Evolutionary conservation across 1,140 invertebrate genomes (phyloP).

Genomic region (Hormaphis cornu): DNA sequence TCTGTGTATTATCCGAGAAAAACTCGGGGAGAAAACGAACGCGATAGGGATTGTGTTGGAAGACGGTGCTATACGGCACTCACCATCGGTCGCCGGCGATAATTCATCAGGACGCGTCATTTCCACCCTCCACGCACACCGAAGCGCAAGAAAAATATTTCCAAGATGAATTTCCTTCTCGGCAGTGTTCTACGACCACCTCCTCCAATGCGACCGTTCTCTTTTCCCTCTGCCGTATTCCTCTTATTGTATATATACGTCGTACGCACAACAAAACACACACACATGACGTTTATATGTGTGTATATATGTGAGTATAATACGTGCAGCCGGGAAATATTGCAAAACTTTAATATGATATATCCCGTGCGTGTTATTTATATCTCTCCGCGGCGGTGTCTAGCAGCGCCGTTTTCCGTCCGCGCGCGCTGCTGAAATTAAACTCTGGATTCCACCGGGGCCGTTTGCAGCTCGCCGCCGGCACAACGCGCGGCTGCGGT

Average conservation of each 20-base stretch:
- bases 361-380: conserved; percentile 29
- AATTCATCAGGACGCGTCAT: conserved; percentile 29
- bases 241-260: neutral
- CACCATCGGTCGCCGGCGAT: conserved; percentile 28
- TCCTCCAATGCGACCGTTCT: neutral
- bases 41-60: neutral
- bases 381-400: neutral
- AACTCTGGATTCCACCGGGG: conserved; percentile 23
- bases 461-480: neutral
- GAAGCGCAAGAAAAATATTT: conserved; percentile 26
- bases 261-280: neutral
- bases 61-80: neutral
- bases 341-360: conserved; percentile 31
- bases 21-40: no score
- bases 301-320: neutral
- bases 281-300: neutral
- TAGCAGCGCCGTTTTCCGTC: neutral
- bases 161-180: conserved; percentile 29
- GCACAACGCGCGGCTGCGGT: neutral
- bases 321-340: conserved; percentile 27
- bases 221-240: neutral
- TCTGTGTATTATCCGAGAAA: no score
- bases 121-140: neutral
- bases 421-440: conserved; percentile 30
- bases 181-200: neutral